Evolutionary conservation across 2,888 invertebrate species (phyloP), one percentile per base, ranked within the genome.

Genomic region (Lasioglossum calceatum): DNA sequence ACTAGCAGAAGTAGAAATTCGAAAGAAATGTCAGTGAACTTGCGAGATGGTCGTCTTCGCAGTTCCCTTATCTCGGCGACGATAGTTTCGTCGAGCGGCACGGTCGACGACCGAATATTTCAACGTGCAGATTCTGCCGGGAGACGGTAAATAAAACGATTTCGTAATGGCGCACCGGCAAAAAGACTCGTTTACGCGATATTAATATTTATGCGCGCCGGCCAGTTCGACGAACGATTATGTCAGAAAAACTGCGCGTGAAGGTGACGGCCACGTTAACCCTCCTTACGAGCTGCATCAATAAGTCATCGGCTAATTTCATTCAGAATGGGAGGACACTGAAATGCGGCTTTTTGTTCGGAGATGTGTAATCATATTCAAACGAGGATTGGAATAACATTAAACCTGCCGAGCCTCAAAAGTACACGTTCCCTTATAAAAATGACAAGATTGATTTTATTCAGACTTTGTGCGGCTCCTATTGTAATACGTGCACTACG

Each of bases 31-130:
- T 50, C 70, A 39, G 36, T 19, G n/a, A 70, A 67, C 64, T 23
- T 23, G 19, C 36, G 39, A 47, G 3, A 16, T n/a, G 36, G 10
- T 10, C 16, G 27, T 44, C 42, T 27, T 14, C 58, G n/a, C n/a
- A 10, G 39, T 47, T 27, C 16, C 14, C 47, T 72, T 61, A 75
- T 74, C 86, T 23, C 54, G 54, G 27, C 58, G 32, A 14, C 32
- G 27, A 64, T 36, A 44, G 70, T 75, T 77, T 58, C n/a, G 79
- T 19, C 14, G 61, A 4, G 12, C 61, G 4, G 78, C n/a, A 73
- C 79, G 80, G 80, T 85, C 85, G 77, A 71, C 36, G 78, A 5
- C 76, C 80, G 75, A 81, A 54, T 54, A 36, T 79, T 84, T 72
- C 71, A 77, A 5, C 54, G 14, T 36, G 74, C 50, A 27, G 42